Base-by-base conservation (phyloP, 2,113 vertebrate genomes). In the Dermatemys mawii region DNA sequence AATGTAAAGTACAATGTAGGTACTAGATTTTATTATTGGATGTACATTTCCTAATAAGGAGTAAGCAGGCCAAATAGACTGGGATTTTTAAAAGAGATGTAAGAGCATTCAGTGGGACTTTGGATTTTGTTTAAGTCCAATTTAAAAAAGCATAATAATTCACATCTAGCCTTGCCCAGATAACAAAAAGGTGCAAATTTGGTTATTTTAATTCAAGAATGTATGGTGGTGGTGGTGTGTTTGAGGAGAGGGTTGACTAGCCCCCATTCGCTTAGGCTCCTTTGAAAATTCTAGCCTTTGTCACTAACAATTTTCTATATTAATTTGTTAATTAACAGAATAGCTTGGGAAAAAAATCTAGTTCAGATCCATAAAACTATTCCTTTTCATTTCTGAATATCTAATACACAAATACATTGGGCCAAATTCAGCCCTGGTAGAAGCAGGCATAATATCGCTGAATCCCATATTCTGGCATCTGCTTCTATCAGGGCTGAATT, bases 1-100 rank as follows among this genome's bases (percentile, higher is more conserved):
- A 90, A 82, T 60, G 11, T 60, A 54, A 87, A 87, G 7, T 79
- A 46, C 6, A 24, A 44, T 46, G 26, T 46, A 29, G 11, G 22
- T 46, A 27, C 73, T 8, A 78, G 19, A 13, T 80, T 91, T 92
- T 38, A 78, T 16, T 87, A 88, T 51, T 19, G 81, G 26, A 83
- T 96, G 14, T 63, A 73, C 86, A 76, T 82, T 92, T 93, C 89
- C 89, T 78, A 83, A 24, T 29, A 83, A 83, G 17, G 44, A 89
- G 7, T 46, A 92, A 60, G 44, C 35, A 94, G 48, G 95, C 83
- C 6, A 86, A 10, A 11, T 76, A 83, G 53, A 24, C 79, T 80
- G 48, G n/a, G 38, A 60, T 80, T 90, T 96, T 90, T 48, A 51
- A 26, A 57, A 55, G 86, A 46, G 46, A 6, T 70, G 19, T 35